These are phyloP conservation scores for Chelonus insularis DNA, from an alignment of 1,140 invertebrate genomes.

Conservation along the genomic window DNA sequence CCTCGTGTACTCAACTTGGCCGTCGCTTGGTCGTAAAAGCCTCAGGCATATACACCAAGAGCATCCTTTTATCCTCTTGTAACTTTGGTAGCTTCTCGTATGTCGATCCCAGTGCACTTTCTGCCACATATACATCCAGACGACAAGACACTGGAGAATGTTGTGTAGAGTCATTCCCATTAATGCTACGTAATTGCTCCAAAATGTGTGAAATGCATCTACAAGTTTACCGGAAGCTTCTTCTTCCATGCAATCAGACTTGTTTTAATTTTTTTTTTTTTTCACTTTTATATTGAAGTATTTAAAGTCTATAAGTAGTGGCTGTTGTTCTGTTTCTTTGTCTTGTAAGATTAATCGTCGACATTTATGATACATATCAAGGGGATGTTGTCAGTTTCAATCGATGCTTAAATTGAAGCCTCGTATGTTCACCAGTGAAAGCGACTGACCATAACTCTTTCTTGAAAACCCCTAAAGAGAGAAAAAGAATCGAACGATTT, in stretches of 20 bases:
- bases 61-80: slow-evolving; percentile 60
- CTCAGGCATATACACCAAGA: slow-evolving; percentile 37
- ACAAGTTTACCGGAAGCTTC: slow-evolving; percentile 14
- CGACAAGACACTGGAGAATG: slow-evolving; percentile 2
- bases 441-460: slow-evolving; percentile 14
- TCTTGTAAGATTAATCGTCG: neutral
- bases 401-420: slow-evolving; percentile 1
- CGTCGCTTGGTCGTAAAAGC: slow-evolving; percentile 48
- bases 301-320: too few relatives aligned
- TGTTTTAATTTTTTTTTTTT: neutral
- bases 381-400: neutral
- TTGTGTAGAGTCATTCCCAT: slow-evolving; percentile 31
- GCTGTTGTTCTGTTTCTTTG: neutral
- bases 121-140: neutral
- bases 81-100: slow-evolving; percentile 46
- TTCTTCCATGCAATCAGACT: neutral
- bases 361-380: neutral
- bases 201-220: slow-evolving; percentile 31
- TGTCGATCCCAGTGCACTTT: slow-evolving; percentile 15
- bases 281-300: neutral
- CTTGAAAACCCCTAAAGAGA: slow-evolving; percentile 8
- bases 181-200: slow-evolving; percentile 46
- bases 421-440: slow-evolving; percentile 1
- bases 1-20: slow-evolving; percentile 31
- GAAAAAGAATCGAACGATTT: slow-evolving; percentile 18